Percentiles rank a stretch among this genome's conserved stretches.
Evolutionary conservation across 2,113 vertebrate species (phyloP).

Genomic region (Myotis yumanensis): DNA sequence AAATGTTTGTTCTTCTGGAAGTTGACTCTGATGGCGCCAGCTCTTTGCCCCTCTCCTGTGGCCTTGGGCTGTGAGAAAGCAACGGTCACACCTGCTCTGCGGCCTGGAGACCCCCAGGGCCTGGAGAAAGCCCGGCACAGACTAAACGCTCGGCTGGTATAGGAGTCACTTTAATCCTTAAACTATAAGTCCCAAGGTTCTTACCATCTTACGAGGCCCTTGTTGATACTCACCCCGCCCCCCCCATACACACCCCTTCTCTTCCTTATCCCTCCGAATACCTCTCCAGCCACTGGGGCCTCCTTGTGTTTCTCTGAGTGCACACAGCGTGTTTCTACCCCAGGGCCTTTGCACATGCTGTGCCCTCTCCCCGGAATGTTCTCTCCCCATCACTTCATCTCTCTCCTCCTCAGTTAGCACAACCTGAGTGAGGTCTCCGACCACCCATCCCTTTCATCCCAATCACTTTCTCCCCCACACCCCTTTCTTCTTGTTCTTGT

Average conservation of each 20-base stretch:
- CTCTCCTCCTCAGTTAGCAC: not conserved
- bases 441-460: not conserved
- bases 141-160: no score
- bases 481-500: not conserved
- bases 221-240: not conserved
- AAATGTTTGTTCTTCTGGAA: no score
- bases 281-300: not conserved
- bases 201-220: not conserved
- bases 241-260: not conserved
- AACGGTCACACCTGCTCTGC: no score
- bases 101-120: no score
- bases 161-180: not conserved
- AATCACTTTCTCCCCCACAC: not conserved
- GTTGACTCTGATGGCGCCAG: no score
- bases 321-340: not conserved
- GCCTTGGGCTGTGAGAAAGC: no score
- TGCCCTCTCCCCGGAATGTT: accelerated
- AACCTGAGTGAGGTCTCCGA: not conserved
- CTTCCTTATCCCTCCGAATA: not conserved
- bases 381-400: not conserved
- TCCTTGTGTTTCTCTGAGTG: not conserved
- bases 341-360: not conserved
- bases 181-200: not conserved
- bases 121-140: no score
- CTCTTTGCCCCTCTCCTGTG: no score